phyloP scores from a whole-genome alignment of 2,888 invertebrate genomes.

The Eugnorisma glareosa region DNA sequence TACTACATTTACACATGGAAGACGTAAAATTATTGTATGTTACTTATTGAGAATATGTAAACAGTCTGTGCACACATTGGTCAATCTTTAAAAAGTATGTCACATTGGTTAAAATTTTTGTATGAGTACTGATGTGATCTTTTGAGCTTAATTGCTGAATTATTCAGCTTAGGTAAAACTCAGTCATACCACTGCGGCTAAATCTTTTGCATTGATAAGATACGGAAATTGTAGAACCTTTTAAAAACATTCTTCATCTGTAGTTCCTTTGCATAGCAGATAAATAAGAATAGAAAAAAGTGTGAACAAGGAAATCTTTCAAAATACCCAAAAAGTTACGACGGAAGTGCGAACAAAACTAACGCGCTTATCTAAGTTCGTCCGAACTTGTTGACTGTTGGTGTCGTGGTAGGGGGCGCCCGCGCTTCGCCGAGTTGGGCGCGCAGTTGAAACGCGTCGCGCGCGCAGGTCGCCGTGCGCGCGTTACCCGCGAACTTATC shows the following conservation, averaged over 20 bases:
- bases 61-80: slow-evolving; percentile 28
- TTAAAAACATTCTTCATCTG: slow-evolving; percentile 8
- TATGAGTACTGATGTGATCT: slow-evolving; percentile 11
- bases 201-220: slow-evolving; percentile 46
- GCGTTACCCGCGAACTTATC: slow-evolving; percentile 69
- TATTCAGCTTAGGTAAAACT: slow-evolving; percentile 17
- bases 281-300: slow-evolving; percentile 14
- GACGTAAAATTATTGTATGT: slow-evolving; percentile 13
- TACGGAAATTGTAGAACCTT: slow-evolving; percentile 22
- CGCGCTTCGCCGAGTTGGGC: slow-evolving; percentile 63
- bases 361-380: slow-evolving; percentile 78
- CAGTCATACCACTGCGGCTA: background rate
- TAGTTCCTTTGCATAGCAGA: background rate
- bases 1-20: background rate
- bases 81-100: slow-evolving; percentile 25
- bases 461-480: slow-evolving; percentile 84
- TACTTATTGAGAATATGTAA: slow-evolving; percentile 34
- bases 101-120: slow-evolving; percentile 11
- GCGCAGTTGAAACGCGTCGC: slow-evolving; percentile 82
- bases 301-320: slow-evolving; percentile 48
- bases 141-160: slow-evolving; percentile 12
- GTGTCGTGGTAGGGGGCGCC: slow-evolving; percentile 70
- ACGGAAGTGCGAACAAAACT: slow-evolving; percentile 75
- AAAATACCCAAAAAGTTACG: slow-evolving; percentile 52
- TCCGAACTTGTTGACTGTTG: slow-evolving; percentile 62